Conservation (phyloP, 2,797 vertebrate species). For the Pelobates cultripes region DNA sequence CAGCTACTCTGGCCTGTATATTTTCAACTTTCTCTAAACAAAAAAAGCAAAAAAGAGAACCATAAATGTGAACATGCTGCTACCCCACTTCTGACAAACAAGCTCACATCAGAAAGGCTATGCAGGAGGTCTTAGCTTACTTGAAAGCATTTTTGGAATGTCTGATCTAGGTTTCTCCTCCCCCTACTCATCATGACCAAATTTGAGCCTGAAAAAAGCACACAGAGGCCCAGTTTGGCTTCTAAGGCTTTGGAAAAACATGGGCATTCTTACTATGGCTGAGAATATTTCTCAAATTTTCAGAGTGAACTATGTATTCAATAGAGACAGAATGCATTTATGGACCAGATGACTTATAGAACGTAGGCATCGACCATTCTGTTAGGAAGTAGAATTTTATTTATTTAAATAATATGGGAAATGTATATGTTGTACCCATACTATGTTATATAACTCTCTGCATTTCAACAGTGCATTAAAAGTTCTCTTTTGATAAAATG, state of each 20-base stretch:
- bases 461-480: no score
- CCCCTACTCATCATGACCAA: constrained; percentile 19
- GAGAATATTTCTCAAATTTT: constrained; percentile 3
- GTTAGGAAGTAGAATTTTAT: no score
- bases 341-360: constrained; percentile 10
- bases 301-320: neutral
- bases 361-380: neutral
- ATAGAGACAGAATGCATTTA: constrained; percentile 12
- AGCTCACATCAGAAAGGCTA: constrained; percentile 31
- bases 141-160: constrained; percentile 52
- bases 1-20: no score
- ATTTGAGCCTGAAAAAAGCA: constrained; percentile 10
- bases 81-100: constrained; percentile 18
- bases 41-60: neutral
- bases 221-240: constrained; percentile 4
- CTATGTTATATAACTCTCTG: no score
- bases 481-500: no score
- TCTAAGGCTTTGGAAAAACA: constrained; percentile 22
- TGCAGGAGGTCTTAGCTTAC: constrained; percentile 40
- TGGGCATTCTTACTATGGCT: constrained; percentile 14
- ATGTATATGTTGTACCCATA: no score
- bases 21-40: neutral
- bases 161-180: constrained; percentile 26
- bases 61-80: neutral
- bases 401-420: no score